Evolutionary conservation across 2,113 vertebrate species (phyloP).

Genomic region (Meriones unguiculatus): DNA sequence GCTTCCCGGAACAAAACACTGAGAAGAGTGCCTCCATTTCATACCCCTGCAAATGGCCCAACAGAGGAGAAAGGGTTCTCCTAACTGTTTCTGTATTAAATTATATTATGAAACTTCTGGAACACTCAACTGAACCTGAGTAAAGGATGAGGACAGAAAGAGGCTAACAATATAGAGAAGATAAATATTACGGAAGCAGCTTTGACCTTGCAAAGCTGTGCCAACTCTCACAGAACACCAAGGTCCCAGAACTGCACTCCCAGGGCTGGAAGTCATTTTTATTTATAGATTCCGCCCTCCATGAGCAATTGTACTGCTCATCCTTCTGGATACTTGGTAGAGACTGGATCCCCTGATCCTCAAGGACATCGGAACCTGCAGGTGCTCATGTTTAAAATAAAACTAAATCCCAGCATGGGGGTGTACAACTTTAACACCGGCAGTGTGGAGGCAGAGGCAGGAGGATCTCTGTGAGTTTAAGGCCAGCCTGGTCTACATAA

Average conservation of each 20-base stretch:
- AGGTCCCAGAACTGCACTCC: neutral
- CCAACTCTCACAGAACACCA: neutral
- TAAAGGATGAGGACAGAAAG: neutral
- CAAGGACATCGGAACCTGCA: neutral
- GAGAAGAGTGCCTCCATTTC: neutral
- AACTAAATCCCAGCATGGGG: neutral
- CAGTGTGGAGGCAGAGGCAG: neutral
- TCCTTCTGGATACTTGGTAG: neutral
- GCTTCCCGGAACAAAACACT: constrained; percentile 37
- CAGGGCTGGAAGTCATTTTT: neutral
- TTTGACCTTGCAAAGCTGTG: neutral
- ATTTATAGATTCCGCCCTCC: neutral
- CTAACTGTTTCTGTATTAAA: neutral
- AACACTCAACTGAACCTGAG: neutral
- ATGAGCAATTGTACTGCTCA: neutral
- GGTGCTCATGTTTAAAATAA: neutral
- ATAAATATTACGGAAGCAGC: neutral
- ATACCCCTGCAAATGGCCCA: neutral
- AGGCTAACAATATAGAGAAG: neutral
- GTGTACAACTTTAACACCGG: neutral
- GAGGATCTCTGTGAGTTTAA: neutral
- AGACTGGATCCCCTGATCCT: neutral
- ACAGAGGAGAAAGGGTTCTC: neutral
- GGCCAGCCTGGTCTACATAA: neutral
- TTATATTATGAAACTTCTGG: neutral